Percentiles rank a stretch among this genome's conserved stretches.
phyloP scores from a whole-genome alignment of 2,797 vertebrate genomes.

The Muraenolepis orangiensis region DNA sequence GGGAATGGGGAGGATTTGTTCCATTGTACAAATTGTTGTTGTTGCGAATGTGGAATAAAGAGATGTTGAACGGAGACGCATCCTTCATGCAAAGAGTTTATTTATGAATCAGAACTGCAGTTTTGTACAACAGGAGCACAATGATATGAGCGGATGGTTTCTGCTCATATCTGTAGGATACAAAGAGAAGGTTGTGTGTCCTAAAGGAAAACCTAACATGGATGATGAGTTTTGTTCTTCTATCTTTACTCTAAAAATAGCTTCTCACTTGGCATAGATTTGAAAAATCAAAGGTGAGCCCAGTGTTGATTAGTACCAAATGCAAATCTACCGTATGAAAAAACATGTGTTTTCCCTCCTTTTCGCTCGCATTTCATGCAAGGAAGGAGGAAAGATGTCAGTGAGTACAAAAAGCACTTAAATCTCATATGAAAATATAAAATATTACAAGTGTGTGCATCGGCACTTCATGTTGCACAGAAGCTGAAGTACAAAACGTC shows the following conservation, averaged over 20 bases:
- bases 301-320: constrained; percentile 73
- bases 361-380: constrained; percentile 70
- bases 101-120: constrained; percentile 77
- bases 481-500: constrained; percentile 77
- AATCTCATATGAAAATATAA: constrained; percentile 82
- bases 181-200: constrained; percentile 75
- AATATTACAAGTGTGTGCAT: constrained; percentile 81
- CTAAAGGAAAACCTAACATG: constrained; percentile 61
- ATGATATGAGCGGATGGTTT: constrained; percentile 74
- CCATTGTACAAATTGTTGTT: too few relatives aligned
- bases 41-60: too few relatives aligned
- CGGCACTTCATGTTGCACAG: constrained; percentile 74
- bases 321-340: constrained; percentile 76
- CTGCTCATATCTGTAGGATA: constrained; percentile 74
- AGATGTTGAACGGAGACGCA: too few relatives aligned
- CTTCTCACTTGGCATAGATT: constrained; percentile 80
- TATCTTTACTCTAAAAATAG: constrained; percentile 77
- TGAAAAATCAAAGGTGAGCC: constrained; percentile 73
- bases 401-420: constrained; percentile 78
- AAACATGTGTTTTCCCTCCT: constrained; percentile 60
- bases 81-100: constrained; percentile 79
- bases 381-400: constrained; percentile 73
- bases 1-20: too few relatives aligned
- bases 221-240: constrained; percentile 62
- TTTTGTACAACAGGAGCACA: constrained; percentile 78